These are phyloP conservation scores for Mastomys coucha DNA, from an alignment of 2,113 vertebrate species.

Conservation along the genomic window DNA sequence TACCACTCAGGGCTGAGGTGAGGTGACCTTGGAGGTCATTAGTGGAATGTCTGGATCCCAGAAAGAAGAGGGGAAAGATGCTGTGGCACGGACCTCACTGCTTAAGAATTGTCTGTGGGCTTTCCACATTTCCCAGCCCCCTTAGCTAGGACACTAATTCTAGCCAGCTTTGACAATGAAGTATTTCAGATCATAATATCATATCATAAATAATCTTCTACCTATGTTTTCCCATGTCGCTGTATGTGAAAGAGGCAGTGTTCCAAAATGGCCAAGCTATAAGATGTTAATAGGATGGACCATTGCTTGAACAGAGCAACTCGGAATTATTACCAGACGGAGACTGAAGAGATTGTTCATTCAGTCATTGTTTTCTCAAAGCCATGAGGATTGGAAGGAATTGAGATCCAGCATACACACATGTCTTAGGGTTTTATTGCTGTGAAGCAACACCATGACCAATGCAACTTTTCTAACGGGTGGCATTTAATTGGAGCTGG, in stretches of 20 bases:
- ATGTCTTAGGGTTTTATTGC: no score
- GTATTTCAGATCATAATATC: neutral
- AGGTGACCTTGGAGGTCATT: neutral
- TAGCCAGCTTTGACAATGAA: neutral
- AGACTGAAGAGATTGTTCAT: neutral
- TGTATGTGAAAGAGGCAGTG: neutral
- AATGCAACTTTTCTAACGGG: no score
- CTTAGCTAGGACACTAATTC: neutral
- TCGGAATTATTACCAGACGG: neutral
- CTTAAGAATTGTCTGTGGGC: neutral
- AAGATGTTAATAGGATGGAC: neutral
- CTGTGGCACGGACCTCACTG: neutral
- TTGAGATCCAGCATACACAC: neutral
- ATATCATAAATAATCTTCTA: neutral
- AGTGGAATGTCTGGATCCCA: neutral
- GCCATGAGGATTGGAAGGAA: neutral
- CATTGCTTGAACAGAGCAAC: neutral
- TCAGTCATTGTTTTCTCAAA: neutral
- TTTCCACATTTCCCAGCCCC: neutral
- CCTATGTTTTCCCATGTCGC: neutral
- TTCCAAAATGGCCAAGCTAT: neutral
- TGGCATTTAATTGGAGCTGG: no score
- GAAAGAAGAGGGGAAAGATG: neutral
- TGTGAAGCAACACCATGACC: no score
- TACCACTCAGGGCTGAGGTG: neutral